A percentile compares a stretch with the other conserved stretches of the same genome.
Conservation (phyloP, 2,888 invertebrate genomes). For the Adineta ricciae region DNA sequence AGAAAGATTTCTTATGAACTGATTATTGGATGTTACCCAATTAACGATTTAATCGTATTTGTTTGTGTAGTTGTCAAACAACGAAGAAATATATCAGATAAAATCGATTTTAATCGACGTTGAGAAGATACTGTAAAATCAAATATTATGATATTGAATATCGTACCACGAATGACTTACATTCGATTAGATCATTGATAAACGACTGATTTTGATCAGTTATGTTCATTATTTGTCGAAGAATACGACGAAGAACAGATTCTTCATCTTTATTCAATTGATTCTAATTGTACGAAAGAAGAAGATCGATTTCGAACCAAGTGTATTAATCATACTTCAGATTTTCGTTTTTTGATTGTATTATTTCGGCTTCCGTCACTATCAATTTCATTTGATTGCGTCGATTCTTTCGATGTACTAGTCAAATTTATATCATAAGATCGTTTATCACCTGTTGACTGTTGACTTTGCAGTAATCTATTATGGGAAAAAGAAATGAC, state of each 20-base stretch:
- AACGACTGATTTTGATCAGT: constrained; percentile 1
- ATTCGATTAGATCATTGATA: not conserved
- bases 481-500: not conserved
- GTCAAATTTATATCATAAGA: not conserved
- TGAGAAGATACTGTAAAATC: not conserved
- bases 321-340: not conserved
- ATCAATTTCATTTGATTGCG: not conserved
- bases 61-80: not conserved
- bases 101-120: not conserved
- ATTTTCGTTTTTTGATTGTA: constrained; percentile 3
- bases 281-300: not conserved
- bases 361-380: not conserved
- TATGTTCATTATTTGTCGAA: not conserved
- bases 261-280: not conserved
- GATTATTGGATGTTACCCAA: constrained; percentile 2
- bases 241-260: not conserved
- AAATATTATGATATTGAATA: not conserved
- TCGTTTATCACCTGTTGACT: not conserved
- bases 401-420: not conserved
- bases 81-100: constrained; percentile 1
- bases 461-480: not conserved
- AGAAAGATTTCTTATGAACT: not conserved
- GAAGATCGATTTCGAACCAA: not conserved
- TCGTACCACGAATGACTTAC: not conserved
- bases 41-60: not conserved